These are phyloP conservation scores for Pocillopora meandrina DNA, from an alignment of 92 coral and sea anemone genomes.

Conservation along the genomic window DNA sequence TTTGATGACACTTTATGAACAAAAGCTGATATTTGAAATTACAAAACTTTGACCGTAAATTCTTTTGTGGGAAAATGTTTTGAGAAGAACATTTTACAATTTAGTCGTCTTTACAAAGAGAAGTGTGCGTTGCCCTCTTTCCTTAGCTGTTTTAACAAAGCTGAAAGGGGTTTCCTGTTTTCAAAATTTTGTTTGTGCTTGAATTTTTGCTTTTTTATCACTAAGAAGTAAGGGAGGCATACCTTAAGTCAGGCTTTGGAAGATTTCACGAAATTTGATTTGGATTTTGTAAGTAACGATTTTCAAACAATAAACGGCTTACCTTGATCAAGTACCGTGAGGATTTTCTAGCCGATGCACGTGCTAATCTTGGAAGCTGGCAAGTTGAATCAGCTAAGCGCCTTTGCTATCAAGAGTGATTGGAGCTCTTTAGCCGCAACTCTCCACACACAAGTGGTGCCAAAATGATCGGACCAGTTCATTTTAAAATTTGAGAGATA, in stretches of 20 bases:
- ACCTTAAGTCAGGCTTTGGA: background rate
- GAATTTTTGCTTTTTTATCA: background rate
- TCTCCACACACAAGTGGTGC: slow-evolving; percentile 36
- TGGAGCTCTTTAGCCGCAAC: slow-evolving; percentile 31
- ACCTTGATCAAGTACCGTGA: slow-evolving; percentile 16
- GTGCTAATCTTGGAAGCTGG: background rate
- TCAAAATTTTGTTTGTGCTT: background rate
- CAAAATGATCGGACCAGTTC: slow-evolving; percentile 8
- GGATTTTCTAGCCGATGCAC: slow-evolving; percentile 7
- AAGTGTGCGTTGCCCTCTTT: background rate
- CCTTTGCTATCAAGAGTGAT: slow-evolving; percentile 13
- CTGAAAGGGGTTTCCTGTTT: background rate
- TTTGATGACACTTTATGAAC: background rate
- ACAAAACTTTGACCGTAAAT: no score
- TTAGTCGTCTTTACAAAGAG: background rate
- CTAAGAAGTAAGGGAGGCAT: background rate
- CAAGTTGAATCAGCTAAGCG: background rate
- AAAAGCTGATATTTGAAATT: background rate
- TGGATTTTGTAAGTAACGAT: background rate
- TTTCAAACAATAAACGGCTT: background rate
- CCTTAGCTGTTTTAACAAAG: background rate
- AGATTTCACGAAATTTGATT: background rate
- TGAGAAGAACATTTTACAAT: background rate
- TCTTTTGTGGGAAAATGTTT: background rate
- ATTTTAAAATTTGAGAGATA: slow-evolving; percentile 14